Evolutionary conservation across 2,888 invertebrate species (phyloP), one percentile per base, ranked within the genome.

Genomic region (Cephus sareptanus): DNA sequence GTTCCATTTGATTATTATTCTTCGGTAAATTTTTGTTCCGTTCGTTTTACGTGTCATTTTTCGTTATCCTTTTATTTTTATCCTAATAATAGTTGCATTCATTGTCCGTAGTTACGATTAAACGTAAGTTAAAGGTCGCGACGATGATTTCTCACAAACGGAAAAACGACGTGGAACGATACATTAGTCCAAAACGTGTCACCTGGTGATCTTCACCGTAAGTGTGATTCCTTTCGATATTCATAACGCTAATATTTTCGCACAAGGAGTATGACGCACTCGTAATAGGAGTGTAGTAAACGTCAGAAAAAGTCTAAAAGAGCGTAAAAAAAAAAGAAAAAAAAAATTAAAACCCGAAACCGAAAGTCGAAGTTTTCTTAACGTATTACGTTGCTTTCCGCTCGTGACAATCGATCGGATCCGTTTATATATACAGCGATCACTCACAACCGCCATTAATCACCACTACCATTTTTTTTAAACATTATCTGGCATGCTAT

Each of bases 81-180:
- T 71, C 74, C 73, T 80, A 79, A 71, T 76, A n/a, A 78, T 77
- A 77, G 78, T 75, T 78, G 37, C 75, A 78, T 79, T 79, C 76
- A 75, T 80, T 81, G 69, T 79, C 81, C 70, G 74, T 81, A 79
- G 77, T 79, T 80, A 77, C 77, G 77, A 79, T 76, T 80, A 80
- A 77, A 75, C 70, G 70, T 81, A 79, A 78, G 37, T 79, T 81
- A 74, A 73, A 78, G 56, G 23, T 40, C 76, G 56, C 74, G 23
- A 74, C 69, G 30, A 37, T 70, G n/a, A 69, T 75, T 74, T 69
- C 75, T 70, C 76, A 76, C 77, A 76, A 80, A 79, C 81, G 78
- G 79, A 74, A 35, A 37, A 77, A 74, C 34, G 34, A 75, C 33
- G 30, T 71, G 30, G 68, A 75, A 68, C 75, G 13, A 70, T n/a